Base-by-base conservation (phyloP, 2,888 invertebrate species). In the Tubulanus polymorphus region DNA sequence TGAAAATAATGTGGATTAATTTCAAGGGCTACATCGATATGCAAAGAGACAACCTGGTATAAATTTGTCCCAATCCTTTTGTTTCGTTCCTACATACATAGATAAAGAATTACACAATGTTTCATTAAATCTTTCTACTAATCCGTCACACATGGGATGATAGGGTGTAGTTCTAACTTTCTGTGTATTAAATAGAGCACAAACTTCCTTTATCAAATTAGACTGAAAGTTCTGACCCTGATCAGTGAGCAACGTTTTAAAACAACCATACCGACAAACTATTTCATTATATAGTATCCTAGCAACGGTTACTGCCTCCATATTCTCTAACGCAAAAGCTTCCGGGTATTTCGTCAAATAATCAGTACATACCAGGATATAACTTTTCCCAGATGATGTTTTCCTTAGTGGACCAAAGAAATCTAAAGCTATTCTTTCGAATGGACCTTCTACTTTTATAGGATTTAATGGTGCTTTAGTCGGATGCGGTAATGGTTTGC, bases 281-380 rank as follows among this genome's bases (percentile, higher is more conserved):
- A 41, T 41, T 5, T 41, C 6, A 41, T 41, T 23, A 41, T 20
- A 18, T 8, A 41, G 41, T 15, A 41, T 8, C 15, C 23, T 41
- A 20, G 41, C 52, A 26, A 66, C 55, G 1, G 50, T 53, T 35
- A 46, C 55, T 20, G 61, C 32, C 37, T 56, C 61, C n/a, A 61
- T 63, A 51, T 62, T 61, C 49, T 61, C 61, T 20, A 63, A 49
- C 18, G 65, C 65, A 47, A 67, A 54, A 29, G 64, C 63, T 54
- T 64, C 62, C 26, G 59, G 61, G 41, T 63, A 67, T 10, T 53
- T 30, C 8, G 61, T 61, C 8, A 56, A 46, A 15, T 47, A 50
- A 59, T 56, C 56, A 56, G 60, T 57, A 35, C 57, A 55, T 18
- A 55, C 59, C 12, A 60, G 41, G 10, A 63, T 32, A 30, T 60